These are phyloP conservation scores for Lordiphosa stackelbergi DNA, from an alignment of 1,140 invertebrate genomes.

Conservation along the genomic window DNA sequence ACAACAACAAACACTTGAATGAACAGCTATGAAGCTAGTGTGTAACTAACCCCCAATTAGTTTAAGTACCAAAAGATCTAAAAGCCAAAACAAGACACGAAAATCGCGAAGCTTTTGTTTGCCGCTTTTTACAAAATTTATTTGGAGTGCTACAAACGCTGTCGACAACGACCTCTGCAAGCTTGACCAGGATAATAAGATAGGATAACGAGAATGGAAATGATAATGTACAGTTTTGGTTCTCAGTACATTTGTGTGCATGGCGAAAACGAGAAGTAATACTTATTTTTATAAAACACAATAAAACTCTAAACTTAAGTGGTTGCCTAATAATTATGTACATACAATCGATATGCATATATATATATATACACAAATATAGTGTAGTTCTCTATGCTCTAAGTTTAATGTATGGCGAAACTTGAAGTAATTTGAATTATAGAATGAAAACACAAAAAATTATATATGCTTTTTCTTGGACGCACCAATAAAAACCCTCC, in stretches of 20 bases:
- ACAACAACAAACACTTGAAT: conserved; percentile 12
- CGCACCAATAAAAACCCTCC: conserved; percentile 47
- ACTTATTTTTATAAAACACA: conserved; percentile 58
- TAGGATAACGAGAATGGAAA: conserved; percentile 27
- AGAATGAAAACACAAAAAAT: conserved; percentile 20
- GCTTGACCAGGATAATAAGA: conserved; percentile 33
- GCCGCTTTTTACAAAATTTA: conserved; percentile 19
- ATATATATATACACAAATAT: conserved; percentile 40
- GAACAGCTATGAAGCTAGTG: conserved; percentile 36
- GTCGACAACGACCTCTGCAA: conserved; percentile 13
- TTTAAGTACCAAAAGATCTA: conserved; percentile 51
- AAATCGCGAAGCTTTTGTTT: conserved; percentile 16
- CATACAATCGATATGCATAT: conserved; percentile 46
- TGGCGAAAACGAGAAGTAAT: conserved; percentile 35
- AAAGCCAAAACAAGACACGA: conserved; percentile 33
- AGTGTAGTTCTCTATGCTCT: conserved; percentile 54
- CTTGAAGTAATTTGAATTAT: conserved; percentile 63
- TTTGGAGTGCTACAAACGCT: conserved; percentile 37
- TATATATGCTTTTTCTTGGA: conserved; percentile 28
- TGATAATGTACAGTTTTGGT: conserved; percentile 62
- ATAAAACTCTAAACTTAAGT: conserved; percentile 56
- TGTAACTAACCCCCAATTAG: conserved; percentile 41
- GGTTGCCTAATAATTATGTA: conserved; percentile 73
- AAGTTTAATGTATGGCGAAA: conserved; percentile 62
- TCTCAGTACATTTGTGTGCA: conserved; percentile 49